Evolutionary conservation across 1,140 invertebrate genomes (phyloP), one percentile per base, ranked within the genome.

Genomic region (Plectrocnemia conspersa): DNA sequence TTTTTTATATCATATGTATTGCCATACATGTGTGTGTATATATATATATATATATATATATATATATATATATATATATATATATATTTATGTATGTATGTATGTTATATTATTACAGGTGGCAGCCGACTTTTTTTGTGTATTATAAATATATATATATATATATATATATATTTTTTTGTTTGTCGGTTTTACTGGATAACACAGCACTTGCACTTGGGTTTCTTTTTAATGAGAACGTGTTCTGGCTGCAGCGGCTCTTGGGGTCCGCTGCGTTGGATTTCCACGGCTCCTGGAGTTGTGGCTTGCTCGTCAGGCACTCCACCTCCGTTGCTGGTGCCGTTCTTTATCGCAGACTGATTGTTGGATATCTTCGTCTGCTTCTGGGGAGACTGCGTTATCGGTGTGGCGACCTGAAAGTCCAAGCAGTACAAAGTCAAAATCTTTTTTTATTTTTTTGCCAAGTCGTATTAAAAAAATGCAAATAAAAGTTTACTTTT

Each of bases 191-290:
- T 47, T 82, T 89, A 92, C 80, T 91, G 88, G 66, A 91, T 81
- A 57, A 89, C 85, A 76, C 89, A 93, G 77, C 89, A 91, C 70
- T 88, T 85, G 79, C 89, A 91, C 76, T 89, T 91, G 70, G 84
- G 86, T 74, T 92, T 91, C 78, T 92, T 92, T 77, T 91, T 91
- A 63, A 91, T 79, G 64, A 85, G 84, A 54, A 92, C 85, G 68
- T 89, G 87, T 68, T 91, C 88, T 18, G 88, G 84, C 68, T 88
- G 86, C 62, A 80, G 82, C 44, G 84, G 84, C 66, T 89, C 86
- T 56, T 79, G 80, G 0, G 84, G 82, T 23, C 83, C 83, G 15
- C 80, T 79, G 67, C 83, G 80, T 63, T 87, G 82, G 11, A 91
- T 84, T 63, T 91, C 88, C 23, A 90, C 84, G 2, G 80, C 75